Evolutionary conservation across 1,140 invertebrate species (phyloP), one percentile per base, ranked within the genome.

Genomic region (Intoshia linei): DNA sequence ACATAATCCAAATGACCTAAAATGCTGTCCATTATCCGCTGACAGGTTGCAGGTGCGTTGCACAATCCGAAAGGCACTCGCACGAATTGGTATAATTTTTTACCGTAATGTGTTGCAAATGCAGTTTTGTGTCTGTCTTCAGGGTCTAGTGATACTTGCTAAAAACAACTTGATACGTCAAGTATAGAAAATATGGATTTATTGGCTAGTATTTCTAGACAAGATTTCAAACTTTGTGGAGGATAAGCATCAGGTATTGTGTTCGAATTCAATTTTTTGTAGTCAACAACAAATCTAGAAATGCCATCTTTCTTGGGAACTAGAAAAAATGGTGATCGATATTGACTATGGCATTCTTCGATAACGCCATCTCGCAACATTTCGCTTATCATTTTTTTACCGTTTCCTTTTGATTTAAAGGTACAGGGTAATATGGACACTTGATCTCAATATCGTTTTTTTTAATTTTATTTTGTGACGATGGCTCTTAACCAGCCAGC

Each of bases 241-340:
- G 40, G 37, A 34, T 42, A 31, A 10, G 30, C 15, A 11, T 33
- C 37, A n/a, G 33, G 15, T 25, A 7, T n/a, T 4, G 40, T 42
- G 14, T 23, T 15, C 10, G 15, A 14, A 22, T 42, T 42, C 10
- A 40, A 40, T 14, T 33, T 27, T 29, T 38, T 3, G 21, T 42
- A 42, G 24, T 42, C 40, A 19, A 42, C 30, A 23, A 37, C 40
- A 6, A 42, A 40, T 19, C 40, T 42, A 23, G 45, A 30, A 31
- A 45, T 30, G 34, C 56, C 48, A 48, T 61, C 41, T 23, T 62
- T 60, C 31, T 66, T 67, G 40, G 49, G 45, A 0, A 65, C 54
- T 11, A 65, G 35, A 0, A 66, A n/a, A n/a, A n/a, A n/a, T n/a
- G n/a, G n/a, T n/a, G n/a, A n/a, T n/a, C n/a, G n/a, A n/a, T n/a